Base-by-base conservation (phyloP, 2,888 invertebrate species). In the Pseudococcus viburni region DNA sequence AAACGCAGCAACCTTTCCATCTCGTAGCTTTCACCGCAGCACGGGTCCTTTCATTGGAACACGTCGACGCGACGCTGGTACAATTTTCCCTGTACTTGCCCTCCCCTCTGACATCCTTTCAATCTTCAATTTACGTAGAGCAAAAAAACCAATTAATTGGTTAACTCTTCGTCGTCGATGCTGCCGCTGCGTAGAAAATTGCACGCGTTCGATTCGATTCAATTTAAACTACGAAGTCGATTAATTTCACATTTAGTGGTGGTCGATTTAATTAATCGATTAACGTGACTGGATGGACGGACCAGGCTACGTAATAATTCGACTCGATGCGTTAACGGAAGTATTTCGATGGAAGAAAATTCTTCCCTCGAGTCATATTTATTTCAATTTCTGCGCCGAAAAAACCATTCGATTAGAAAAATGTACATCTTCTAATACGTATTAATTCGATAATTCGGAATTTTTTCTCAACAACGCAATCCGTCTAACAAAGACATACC, bases 1-100 rank as follows among this genome's bases (percentile, higher is more conserved):
- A 51, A 15, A 51, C 4, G 11, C 9, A 9, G 42, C 42, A 55
- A 55, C 64, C 22, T 64, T 64, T 64, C 64, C 8, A 64, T 64
- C 22, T 64, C 64, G 64, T 9, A 64, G 64, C 64, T 64, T 64
- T 64, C 64, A 64, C 64, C 19, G 64, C 64, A 64, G 64, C 64
- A 64, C 22, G 64, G 8, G 22, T 64, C 64, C 22, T 64, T 64
- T 22, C 19, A 64, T 64, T 64, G 19, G 22, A 64, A 64, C 64
- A 64, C 64, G 19, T 64, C 64, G 55, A 55, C n/a, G 6, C 42
- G 42, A 9, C 42, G 42, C 42, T 42, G 19, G 1, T 64, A 59
- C 59, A 0, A 22, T 11, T 22, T 64, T 22, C 64, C 64, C 22
- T 2, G 26, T 9, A 7, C n/a, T n/a, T 6, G 5, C n/a, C 8